phyloP scores from a whole-genome alignment of 1,140 invertebrate genomes.

The Aphaenogaster ashmeadi region DNA sequence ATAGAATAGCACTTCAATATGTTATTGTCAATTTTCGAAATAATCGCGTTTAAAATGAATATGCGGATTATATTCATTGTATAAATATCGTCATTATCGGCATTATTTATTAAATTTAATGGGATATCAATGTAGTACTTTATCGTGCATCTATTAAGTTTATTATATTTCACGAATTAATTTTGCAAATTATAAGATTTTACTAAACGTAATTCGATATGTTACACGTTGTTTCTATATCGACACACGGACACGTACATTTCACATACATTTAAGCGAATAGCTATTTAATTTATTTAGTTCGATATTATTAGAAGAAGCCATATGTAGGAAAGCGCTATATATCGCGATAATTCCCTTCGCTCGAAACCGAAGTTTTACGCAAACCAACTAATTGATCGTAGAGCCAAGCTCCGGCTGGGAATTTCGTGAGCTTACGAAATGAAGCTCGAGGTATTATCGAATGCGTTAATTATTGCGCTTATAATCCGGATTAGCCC shows the following conservation, averaged over 20 bases:
- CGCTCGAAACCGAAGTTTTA: slow-evolving; percentile 39
- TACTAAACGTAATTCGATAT: background rate
- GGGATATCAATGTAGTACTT: slow-evolving; percentile 22
- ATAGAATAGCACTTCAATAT: slow-evolving; percentile 40
- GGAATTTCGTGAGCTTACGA: slow-evolving; percentile 57
- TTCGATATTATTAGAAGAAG: slow-evolving; percentile 28
- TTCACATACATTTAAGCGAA: background rate
- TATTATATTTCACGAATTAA: slow-evolving; percentile 25
- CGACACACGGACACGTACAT: background rate
- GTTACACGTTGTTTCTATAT: background rate
- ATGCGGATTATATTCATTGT: slow-evolving; percentile 4
- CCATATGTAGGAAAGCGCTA: background rate
- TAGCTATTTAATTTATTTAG: background rate
- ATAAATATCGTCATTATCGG: slow-evolving; percentile 3
- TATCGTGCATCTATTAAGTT: slow-evolving; percentile 21
- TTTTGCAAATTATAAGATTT: slow-evolving; percentile 39
- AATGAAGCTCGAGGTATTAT: slow-evolving; percentile 48
- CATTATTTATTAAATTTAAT: slow-evolving; percentile 37
- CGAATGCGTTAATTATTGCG: slow-evolving; percentile 63
- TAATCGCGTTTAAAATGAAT: slow-evolving; percentile 27
- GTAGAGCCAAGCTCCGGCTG: background rate
- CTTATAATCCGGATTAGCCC: slow-evolving; percentile 51
- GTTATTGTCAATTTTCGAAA: slow-evolving; percentile 42
- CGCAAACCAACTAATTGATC: slow-evolving; percentile 48
- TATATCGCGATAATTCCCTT: slow-evolving; percentile 22